Evolutionary conservation across 2,888 invertebrate genomes (phyloP), one percentile per base, ranked within the genome.

Genomic region (Asteroscopus sphinx): DNA sequence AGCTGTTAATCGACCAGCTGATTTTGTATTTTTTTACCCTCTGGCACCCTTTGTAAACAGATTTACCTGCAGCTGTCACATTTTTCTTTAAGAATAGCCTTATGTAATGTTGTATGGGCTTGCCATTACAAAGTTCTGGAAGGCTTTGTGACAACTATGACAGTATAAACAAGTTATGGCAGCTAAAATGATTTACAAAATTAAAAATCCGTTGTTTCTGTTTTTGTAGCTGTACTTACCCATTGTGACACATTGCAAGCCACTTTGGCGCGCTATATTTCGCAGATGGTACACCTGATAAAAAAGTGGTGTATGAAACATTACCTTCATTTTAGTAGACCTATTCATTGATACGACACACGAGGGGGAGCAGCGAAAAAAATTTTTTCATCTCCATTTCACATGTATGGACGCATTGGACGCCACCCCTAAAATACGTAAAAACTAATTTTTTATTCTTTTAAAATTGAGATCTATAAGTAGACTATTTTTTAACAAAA

Each of bases 1-100:
- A 62, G 45, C 41, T 66, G 48, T 49, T 35, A 8, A 33, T 9
- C 4, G 36, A 8, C 16, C 44, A 54, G 49, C 37, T 9, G 69
- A 35, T 62, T 17, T 25, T 21, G 12, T 7, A 25, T 46, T 57
- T 64, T 49, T 49, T 41, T 15, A 7, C 7, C 21, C 13, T 21
- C 17, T 21, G 9, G 6, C 17, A 51, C 13, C 28, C 12, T 42
- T 44, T 44, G 42, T 46, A 25, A 13, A 33, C 25, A 25, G 21
- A 44, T 45, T 48, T 41, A 53, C 28, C 25, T 49, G 49, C 17
- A 55, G n/a, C 16, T 61, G 47, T 45, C 26, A 41, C 16, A 45
- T 13, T 44, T 48, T 48, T 30, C n/a, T 45, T 32, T 46, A 15
- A 11, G 28, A 15, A 67, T 32, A 33, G 11, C 12, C 12, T 46